A percentile compares a stretch with the other conserved stretches of the same genome.
Conservation (phyloP, 2,888 invertebrate species). For the Harmothoe impar region DNA sequence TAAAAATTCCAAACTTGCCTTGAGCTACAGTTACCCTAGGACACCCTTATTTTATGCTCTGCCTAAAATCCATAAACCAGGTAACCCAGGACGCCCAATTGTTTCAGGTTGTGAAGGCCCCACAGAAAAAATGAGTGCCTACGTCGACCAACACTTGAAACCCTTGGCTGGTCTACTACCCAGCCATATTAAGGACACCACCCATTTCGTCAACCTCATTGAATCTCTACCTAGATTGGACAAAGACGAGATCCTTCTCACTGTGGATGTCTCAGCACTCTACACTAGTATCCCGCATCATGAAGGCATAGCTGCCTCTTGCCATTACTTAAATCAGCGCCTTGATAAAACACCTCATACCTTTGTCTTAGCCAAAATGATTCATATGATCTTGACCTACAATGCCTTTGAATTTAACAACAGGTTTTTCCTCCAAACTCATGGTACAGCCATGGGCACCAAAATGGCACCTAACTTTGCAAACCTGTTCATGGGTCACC, state of each 20-base stretch:
- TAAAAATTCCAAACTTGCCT: not conserved
- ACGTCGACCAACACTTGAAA: not conserved
- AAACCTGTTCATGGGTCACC: not conserved
- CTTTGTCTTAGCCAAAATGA: not conserved
- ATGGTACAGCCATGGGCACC: slow-evolving; percentile 1
- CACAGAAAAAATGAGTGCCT: not conserved
- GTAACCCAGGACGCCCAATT: not conserved
- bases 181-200: not conserved
- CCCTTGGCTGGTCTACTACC: not conserved
- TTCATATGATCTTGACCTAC: not conserved
- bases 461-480: not conserved
- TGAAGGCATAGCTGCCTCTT: not conserved
- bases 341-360: not conserved
- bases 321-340: not conserved
- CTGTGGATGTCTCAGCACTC: not conserved
- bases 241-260: not conserved
- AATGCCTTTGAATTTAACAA: not conserved
- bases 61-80: not conserved
- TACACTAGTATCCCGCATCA: not conserved
- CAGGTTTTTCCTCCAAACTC: not conserved
- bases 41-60: not conserved
- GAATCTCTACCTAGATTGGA: not conserved
- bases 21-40: not conserved
- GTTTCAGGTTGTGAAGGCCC: not conserved
- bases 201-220: not conserved